Evolutionary conservation across 2,888 invertebrate species (phyloP), one percentile per base, ranked within the genome.

Genomic region (Epinotia brunnichana): DNA sequence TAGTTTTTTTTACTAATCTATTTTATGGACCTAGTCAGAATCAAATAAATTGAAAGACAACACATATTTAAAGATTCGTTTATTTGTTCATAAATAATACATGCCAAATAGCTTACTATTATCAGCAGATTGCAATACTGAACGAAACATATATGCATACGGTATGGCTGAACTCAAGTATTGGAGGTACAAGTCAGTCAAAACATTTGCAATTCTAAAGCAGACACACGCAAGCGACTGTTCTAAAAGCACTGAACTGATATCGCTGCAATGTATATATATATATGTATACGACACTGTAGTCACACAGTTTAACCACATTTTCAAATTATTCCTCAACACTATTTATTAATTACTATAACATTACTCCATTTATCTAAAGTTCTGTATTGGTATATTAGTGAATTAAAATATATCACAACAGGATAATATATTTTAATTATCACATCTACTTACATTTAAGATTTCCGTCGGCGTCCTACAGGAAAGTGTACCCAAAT

Each of bases 1-100:
- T 24, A 2, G 21, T 24, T 1, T 24, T 2, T 24, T 24, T 24
- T 24, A 2, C 21, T 24, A 24, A 24, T 2, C 1, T 2, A 24
- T 24, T 24, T 24, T 2, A 24, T 24, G 21, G 21, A 1, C 21
- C 21, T 24, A 2, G 21, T 2, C 2, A 2, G 21, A 24, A 24
- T 24, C 21, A 24, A 24, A 24, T 24, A 24, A 24, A 13, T 41
- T 9, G 5, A 51, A 17, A 60, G 19, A 44, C 19, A 15, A 61
- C 35, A 54, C 29, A 10, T 56, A 69, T 53, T 73, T 74, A 54
- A 71, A 71, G 61, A 67, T 74, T 76, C 73, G 57, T 83, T 83
- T 82, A 82, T 81, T 83, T 77, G 62, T 60, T 61, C 76, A 69
- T 79, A 79, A 82, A 76, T 73, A 69, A 77, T 78, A 80, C 77